A percentile compares a stretch with the other conserved stretches of the same genome.
Evolutionary conservation across 23 tunicate species (phyloP).

Genomic region (Styela clava): DNA sequence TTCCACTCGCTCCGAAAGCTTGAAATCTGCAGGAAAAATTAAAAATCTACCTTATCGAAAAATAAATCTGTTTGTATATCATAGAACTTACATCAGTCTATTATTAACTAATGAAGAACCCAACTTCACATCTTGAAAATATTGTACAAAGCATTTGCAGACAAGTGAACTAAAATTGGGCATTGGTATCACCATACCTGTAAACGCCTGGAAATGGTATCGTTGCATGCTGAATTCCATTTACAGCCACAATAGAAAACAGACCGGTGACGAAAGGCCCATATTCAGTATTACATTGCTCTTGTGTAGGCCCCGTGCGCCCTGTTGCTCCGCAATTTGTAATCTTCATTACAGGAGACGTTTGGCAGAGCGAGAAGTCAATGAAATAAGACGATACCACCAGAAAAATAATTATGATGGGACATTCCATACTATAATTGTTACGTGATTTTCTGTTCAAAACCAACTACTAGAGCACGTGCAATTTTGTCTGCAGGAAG

Average conservation of each 20-base stretch:
- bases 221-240: conserved; percentile 15
- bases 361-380: too few species aligned
- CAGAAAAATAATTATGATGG: too few species aligned
- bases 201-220: conserved; percentile 25
- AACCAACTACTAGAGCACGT: too few species aligned
- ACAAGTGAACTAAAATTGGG: too few species aligned
- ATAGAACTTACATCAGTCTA: not conserved
- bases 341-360: conserved; percentile 10
- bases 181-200: not conserved
- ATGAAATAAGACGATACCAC: too few species aligned
- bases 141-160: too few species aligned
- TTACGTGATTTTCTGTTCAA: too few species aligned
- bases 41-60: too few species aligned
- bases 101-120: not conserved
- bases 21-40: conserved; percentile 1
- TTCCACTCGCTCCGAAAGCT: conserved; percentile 17
- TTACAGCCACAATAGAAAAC: not conserved
- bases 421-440: too few species aligned
- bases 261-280: not conserved
- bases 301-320: conserved; percentile 19
- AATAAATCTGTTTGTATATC: too few species aligned
- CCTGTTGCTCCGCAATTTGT: conserved; percentile 21
- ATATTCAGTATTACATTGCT: conserved; percentile 13
- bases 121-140: too few species aligned
- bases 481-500: too few species aligned